phyloP scores from a whole-genome alignment of 2,888 invertebrate genomes.

The Cheilosia impressa region DNA sequence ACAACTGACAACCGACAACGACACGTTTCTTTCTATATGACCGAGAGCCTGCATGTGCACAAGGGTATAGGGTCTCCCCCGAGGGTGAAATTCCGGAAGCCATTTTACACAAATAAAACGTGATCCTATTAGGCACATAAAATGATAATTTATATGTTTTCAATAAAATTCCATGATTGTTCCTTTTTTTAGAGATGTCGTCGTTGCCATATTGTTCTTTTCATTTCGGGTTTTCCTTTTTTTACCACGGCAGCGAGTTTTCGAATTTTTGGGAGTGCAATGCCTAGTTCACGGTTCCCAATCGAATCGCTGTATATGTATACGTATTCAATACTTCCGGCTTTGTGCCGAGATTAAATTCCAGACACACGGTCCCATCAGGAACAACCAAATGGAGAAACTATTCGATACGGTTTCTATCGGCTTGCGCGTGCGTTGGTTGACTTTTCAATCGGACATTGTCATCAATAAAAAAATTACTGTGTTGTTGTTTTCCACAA shows the following conservation, averaged over 20 bases:
- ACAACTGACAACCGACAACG: no score
- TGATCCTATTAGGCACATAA: conserved; percentile 74
- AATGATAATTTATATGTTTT: conserved; percentile 75
- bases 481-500: not conserved
- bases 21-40: conserved; percentile 37
- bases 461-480: conserved; percentile 68
- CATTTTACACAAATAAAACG: conserved; percentile 73
- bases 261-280: conserved; percentile 64
- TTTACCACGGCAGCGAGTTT: conserved; percentile 32
- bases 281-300: conserved; percentile 72
- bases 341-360: conserved; percentile 74
- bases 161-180: conserved; percentile 61
- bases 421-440: conserved; percentile 73
- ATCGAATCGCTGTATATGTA: conserved; percentile 48
- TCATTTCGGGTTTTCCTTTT: conserved; percentile 41
- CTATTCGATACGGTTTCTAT: conserved; percentile 74
- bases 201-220: conserved; percentile 63
- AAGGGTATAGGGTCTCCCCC: conserved; percentile 1
- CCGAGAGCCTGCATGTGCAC: not conserved
- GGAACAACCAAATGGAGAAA: conserved; percentile 48
- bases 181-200: conserved; percentile 40
- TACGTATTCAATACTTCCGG: conserved; percentile 73
- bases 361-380: conserved; percentile 59
- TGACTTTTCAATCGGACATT: conserved; percentile 75
- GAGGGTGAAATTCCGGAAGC: conserved; percentile 72